Percentiles rank a stretch among this genome's conserved stretches.
phyloP scores from a whole-genome alignment of 2,888 invertebrate species.

The Adineta ricciae region DNA sequence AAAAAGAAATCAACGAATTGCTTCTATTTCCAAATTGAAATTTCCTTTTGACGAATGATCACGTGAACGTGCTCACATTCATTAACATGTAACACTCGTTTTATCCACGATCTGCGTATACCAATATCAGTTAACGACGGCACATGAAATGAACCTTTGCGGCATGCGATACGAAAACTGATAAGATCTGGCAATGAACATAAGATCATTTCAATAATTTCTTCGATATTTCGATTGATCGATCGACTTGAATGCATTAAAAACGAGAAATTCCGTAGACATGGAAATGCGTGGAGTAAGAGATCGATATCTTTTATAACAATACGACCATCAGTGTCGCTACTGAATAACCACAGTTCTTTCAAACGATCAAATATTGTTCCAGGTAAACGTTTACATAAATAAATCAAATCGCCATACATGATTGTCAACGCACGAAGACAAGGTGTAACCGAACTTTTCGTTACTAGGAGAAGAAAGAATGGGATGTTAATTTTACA shows the following conservation, averaged over 20 bases:
- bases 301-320: background rate
- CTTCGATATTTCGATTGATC: background rate
- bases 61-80: background rate
- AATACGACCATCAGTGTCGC: background rate
- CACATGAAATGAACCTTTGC: background rate
- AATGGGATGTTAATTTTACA: background rate
- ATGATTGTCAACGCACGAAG: background rate
- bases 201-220: background rate
- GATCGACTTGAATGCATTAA: background rate
- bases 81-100: background rate
- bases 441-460: background rate
- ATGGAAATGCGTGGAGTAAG: background rate
- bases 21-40: background rate
- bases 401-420: background rate
- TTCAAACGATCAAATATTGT: background rate
- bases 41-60: background rate
- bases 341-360: background rate
- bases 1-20: too few species aligned
- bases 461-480: background rate
- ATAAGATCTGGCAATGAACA: background rate
- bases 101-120: background rate
- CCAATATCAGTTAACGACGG: background rate
- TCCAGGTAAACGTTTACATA: background rate
- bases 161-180: background rate
- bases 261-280: background rate